Evolutionary conservation across 2,113 vertebrate species (phyloP), one percentile per base, ranked within the genome.

Genomic region (Pungitius pungitius): DNA sequence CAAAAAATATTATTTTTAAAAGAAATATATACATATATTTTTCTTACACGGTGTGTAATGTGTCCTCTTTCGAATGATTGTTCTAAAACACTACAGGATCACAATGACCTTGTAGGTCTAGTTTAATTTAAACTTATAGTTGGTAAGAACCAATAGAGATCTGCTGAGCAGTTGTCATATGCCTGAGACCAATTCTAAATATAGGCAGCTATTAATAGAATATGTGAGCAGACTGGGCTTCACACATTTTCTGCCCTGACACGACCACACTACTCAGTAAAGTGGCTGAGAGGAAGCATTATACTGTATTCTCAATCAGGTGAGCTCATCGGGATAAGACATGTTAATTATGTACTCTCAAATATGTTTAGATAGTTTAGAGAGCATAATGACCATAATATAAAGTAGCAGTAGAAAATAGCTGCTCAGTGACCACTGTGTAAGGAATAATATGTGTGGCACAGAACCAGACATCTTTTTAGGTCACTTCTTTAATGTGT

Each of bases 191-290:
- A 61, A 35, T 40, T 27, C 71, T 45, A 71, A 77, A 88, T 75
- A 85, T 80, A 88, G 39, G 10, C 17, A 49, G 17, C 75, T 85
- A 85, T 81, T 81, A 62, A 83, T 85, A 77, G 83, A 67, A 40
- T 5, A 55, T 24, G 39, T 24, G 8, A 35, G 47, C 60, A 59
- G 62, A 22, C 73, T 62, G 59, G n/a, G 40, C 57, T 49, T 60
- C 68, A 58, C 56, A 60, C n/a, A 20, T 30, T 45, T 59, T 73
- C 57, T 47, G 62, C 26, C 42, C 27, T 63, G 70, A 73, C 20
- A 43, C 62, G 55, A 58, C 17, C 14, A 69, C 26, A 71, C n/a
- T 47, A 9, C 45, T 35, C 27, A 43, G 51, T 64, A 57, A 52
- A 57, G 68, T 3, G 47, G 10, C 52, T n/a, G 22, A 6, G n/a